Conservation (phyloP, 2,113 vertebrate species). For the Prinia subflava region DNA sequence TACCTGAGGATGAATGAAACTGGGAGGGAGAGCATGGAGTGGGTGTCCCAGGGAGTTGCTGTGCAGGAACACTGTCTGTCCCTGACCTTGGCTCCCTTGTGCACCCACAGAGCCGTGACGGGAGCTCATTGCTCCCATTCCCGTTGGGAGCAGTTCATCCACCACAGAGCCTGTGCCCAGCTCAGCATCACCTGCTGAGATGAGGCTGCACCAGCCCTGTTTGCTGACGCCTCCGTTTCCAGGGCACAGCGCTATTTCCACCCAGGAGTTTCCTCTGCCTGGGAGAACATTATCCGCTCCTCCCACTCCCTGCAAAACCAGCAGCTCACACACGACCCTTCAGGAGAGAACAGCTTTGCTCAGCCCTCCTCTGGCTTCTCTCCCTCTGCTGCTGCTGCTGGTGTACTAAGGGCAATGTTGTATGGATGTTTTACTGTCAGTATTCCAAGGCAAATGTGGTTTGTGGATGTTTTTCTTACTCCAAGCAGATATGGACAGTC, state of each 20-base stretch:
- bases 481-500: neutral
- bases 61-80: rapidly evolving
- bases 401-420: neutral
- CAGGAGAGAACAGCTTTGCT: neutral
- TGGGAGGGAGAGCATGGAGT: neutral
- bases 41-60: rapidly evolving
- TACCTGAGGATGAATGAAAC: neutral
- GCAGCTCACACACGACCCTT: neutral
- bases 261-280: neutral
- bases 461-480: neutral
- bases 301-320: neutral
- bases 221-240: neutral
- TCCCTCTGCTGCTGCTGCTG: neutral
- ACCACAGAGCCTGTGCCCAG: neutral
- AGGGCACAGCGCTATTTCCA: neutral
- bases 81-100: neutral
- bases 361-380: neutral
- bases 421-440: neutral
- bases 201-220: neutral
- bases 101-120: neutral
- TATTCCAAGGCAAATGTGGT: neutral
- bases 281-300: neutral
- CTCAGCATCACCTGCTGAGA: neutral
- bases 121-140: neutral
- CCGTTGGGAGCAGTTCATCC: rapidly evolving